A percentile compares a stretch with the other conserved stretches of the same genome.
Evolutionary conservation across 2,113 vertebrate species (phyloP).

Genomic region (Syngnathus floridae): DNA sequence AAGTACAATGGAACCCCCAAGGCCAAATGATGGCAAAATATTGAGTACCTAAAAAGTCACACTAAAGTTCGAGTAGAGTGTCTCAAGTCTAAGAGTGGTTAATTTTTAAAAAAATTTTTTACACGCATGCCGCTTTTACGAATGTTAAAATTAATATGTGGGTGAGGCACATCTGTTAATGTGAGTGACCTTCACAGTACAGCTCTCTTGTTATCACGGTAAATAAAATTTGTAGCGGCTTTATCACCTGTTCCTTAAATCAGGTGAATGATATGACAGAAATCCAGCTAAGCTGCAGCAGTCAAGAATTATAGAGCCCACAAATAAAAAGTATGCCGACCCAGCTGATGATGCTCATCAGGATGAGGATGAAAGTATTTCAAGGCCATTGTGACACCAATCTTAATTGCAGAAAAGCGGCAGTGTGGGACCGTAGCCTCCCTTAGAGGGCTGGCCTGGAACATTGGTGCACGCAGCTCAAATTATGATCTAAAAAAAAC

Average conservation of each 20-base stretch:
- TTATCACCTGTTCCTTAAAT: neutral
- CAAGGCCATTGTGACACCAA: conserved; percentile 51
- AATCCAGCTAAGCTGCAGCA: neutral
- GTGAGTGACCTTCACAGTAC: no score
- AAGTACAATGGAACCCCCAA: neutral
- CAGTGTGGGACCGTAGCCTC: conserved; percentile 33
- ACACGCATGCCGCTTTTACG: no score
- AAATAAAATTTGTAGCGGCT: neutral
- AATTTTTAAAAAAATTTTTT: no score
- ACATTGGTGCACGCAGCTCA: conserved; percentile 42
- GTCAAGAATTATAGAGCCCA: neutral
- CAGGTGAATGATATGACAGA: neutral
- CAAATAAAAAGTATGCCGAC: conserved; percentile 16
- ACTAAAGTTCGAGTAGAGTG: no score
- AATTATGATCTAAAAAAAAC: conserved; percentile 55
- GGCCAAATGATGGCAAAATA: neutral
- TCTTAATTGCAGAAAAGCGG: conserved; percentile 53
- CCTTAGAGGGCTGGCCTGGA: conserved; percentile 61
- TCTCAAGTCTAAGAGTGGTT: no score
- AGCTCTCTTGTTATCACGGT: neutral
- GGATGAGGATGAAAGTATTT: conserved; percentile 50
- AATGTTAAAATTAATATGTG: no score
- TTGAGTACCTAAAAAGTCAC: no score
- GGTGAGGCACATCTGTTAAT: no score
- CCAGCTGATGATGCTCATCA: conserved; percentile 37